These are phyloP conservation scores for Trachymyrmex cornetzi DNA, from an alignment of 1,140 invertebrate species.

Conservation along the genomic window DNA sequence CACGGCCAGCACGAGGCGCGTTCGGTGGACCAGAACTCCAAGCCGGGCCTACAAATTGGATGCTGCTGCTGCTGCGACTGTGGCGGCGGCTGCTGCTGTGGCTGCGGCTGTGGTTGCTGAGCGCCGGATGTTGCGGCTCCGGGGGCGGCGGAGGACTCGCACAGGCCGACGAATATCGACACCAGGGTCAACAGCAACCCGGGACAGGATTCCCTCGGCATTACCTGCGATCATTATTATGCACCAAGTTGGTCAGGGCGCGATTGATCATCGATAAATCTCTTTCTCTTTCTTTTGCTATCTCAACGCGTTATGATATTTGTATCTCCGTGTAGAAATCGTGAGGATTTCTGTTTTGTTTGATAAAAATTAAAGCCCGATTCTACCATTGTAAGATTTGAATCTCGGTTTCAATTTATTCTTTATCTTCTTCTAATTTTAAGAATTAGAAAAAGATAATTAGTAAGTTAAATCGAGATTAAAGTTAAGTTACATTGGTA, in stretches of 20 bases:
- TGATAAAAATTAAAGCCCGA: no score
- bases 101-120: slow-evolving; percentile 32
- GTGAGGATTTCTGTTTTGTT: background rate
- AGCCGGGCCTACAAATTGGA: slow-evolving; percentile 86
- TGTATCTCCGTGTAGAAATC: background rate
- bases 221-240: slow-evolving; percentile 70
- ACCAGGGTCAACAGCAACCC: slow-evolving; percentile 76
- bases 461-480: no score
- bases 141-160: slow-evolving; percentile 75
- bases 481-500: no score
- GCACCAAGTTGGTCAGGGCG: background rate
- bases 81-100: background rate
- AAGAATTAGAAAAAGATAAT: no score
- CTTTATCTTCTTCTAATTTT: no score
- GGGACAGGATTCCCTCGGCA: slow-evolving; percentile 73
- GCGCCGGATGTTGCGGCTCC: slow-evolving; percentile 76
- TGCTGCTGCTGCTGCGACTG: slow-evolving; percentile 70
- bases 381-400: no score
- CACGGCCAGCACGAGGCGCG: slow-evolving; percentile 88
- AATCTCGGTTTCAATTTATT: no score
- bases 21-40: slow-evolving; percentile 88
- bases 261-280: background rate
- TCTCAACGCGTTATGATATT: background rate
- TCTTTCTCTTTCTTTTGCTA: no score
- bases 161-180: slow-evolving; percentile 74